Percentiles rank a stretch among this genome's conserved stretches.
Evolutionary conservation across 2,888 invertebrate genomes (phyloP).

Genomic region (Pristionchus japonicus): DNA sequence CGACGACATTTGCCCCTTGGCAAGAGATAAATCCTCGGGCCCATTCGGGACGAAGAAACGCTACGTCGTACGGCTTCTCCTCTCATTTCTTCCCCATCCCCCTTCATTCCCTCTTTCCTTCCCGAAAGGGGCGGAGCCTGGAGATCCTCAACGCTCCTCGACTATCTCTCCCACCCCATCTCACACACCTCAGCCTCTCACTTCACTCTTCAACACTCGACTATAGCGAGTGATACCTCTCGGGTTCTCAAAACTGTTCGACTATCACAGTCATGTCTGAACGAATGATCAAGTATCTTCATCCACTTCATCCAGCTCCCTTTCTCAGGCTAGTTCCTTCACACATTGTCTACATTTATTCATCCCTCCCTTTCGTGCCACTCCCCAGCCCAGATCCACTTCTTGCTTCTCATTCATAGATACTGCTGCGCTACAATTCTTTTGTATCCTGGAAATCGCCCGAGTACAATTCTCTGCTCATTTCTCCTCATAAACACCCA

Average conservation of each 20-base stretch:
- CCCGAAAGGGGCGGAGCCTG: constrained; percentile 12
- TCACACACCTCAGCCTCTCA: neutral
- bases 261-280: neutral
- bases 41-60: constrained; percentile 5
- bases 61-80: neutral
- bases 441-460: neutral
- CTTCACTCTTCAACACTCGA: neutral
- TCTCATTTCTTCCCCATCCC: neutral
- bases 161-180: neutral
- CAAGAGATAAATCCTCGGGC: neutral
- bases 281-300: no score
- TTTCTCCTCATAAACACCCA: neutral
- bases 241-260: neutral
- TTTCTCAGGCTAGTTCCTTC: no score
- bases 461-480: neutral
- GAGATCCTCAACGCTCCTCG: neutral
- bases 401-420: neutral
- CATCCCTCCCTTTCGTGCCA: neutral
- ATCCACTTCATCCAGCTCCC: no score
- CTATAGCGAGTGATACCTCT: neutral
- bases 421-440: neutral
- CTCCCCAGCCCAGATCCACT: neutral
- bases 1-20: neutral
- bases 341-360: no score
- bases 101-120: neutral